A percentile compares a stretch with the other conserved stretches of the same genome.
Conservation (phyloP, 2,888 invertebrate species). For the Chrysotoxum bicinctum region DNA sequence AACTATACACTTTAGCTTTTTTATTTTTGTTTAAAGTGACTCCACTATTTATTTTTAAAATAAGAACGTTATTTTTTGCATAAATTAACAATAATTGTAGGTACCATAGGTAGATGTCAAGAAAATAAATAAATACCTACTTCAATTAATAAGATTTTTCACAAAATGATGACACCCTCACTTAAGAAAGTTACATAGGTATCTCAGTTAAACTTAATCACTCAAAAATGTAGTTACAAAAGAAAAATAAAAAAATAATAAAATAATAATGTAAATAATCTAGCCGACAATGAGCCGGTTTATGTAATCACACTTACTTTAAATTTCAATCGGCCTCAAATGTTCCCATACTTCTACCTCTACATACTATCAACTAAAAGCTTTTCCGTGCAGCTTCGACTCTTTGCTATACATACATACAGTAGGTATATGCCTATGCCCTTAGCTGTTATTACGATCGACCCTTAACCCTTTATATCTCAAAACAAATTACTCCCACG, state of each 20-base stretch:
- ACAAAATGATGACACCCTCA: not conserved
- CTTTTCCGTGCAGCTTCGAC: conserved; percentile 25
- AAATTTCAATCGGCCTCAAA: conserved; percentile 21
- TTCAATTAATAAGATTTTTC: too few species aligned
- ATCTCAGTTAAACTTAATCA: too few species aligned
- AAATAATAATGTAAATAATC: not conserved
- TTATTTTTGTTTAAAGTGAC: too few species aligned
- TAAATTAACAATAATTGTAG: too few species aligned
- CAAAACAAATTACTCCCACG: conserved; percentile 38
- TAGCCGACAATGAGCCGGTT: conserved; percentile 51
- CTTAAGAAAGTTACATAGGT: too few species aligned
- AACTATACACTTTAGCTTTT: too few species aligned
- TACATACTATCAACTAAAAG: conserved; percentile 27
- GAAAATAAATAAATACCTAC: too few species aligned
- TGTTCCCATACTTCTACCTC: too few species aligned
- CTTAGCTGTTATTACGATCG: conserved; percentile 40
- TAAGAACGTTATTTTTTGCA: too few species aligned
- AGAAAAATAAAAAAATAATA: not conserved
- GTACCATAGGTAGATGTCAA: too few species aligned
- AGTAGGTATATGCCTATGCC: not conserved
- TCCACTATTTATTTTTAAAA: too few species aligned
- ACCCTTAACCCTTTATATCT: conserved; percentile 56
- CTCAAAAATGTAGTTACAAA: not conserved
- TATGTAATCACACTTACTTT: conserved; percentile 64
- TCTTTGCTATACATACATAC: not conserved